These are phyloP conservation scores for Ceratoteleas bidentatus DNA, from an alignment of 1,140 invertebrate species.

Conservation along the genomic window DNA sequence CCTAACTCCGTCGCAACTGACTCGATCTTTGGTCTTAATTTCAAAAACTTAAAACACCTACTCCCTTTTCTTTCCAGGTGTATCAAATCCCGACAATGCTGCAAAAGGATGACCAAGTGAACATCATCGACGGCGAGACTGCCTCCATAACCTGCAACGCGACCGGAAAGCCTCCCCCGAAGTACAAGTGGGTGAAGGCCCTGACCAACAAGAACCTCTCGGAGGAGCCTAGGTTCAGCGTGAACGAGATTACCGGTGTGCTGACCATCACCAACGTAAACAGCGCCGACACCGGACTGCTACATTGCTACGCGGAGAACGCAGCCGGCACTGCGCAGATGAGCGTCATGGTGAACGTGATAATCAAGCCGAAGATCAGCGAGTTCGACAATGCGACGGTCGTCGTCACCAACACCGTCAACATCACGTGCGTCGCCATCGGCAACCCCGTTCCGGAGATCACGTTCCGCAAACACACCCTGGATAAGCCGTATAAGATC, in stretches of 20 bases:
- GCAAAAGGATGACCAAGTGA: too few relatives aligned
- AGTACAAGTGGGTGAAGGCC: constrained; percentile 89
- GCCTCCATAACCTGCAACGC: constrained; percentile 89
- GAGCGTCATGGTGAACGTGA: constrained; percentile 84
- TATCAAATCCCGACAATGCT: too few relatives aligned
- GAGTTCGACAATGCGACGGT: constrained; percentile 89
- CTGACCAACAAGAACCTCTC: constrained; percentile 86
- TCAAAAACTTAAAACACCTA: too few relatives aligned
- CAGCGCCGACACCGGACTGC: constrained; percentile 89
- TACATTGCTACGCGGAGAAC: constrained; percentile 92
- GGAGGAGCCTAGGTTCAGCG: constrained; percentile 86
- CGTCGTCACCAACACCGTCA: constrained; percentile 84
- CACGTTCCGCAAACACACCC: constrained; percentile 86
- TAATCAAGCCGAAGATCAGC: constrained; percentile 90
- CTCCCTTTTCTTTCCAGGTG: too few relatives aligned
- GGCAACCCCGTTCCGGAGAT: constrained; percentile 90
- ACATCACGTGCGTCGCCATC: constrained; percentile 87
- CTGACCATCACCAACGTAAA: constrained; percentile 89
- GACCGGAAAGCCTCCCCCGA: constrained; percentile 90
- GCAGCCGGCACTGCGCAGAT: constrained; percentile 86
- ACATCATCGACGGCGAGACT: constrained; percentile 91
- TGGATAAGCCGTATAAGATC: constrained; percentile 81
- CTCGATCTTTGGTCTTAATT: too few relatives aligned
- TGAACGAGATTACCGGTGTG: constrained; percentile 86
- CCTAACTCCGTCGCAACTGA: too few relatives aligned